Evolutionary conservation across 2,113 vertebrate species (phyloP).

Genomic region (Psittacus erithacus): DNA sequence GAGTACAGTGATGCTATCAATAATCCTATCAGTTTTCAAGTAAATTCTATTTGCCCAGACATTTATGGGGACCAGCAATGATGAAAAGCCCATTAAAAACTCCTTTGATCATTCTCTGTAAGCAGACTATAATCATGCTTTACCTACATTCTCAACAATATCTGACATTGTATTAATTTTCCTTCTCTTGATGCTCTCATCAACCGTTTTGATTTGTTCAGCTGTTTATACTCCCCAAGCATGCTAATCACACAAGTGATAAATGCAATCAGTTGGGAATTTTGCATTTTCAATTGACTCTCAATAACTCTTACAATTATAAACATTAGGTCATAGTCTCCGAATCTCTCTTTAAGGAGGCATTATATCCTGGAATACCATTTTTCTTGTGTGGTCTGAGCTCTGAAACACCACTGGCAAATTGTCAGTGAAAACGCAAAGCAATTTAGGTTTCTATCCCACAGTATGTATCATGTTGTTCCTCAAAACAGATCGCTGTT

Average conservation of each 20-base stretch:
- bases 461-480: neutral
- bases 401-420: slow-evolving; percentile 44
- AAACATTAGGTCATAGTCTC: slow-evolving; percentile 66
- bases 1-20: neutral
- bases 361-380: slow-evolving; percentile 36
- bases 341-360: slow-evolving; percentile 23
- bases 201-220: slow-evolving; percentile 8
- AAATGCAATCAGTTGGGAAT: slow-evolving; percentile 46
- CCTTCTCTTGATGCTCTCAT: neutral
- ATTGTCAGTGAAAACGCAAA: slow-evolving; percentile 8
- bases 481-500: neutral
- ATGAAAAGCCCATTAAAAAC: slow-evolving; percentile 26
- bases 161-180: neutral
- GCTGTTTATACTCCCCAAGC: slow-evolving; percentile 20
- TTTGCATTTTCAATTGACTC: slow-evolving; percentile 40
- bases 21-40: neutral
- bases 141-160: neutral
- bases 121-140: neutral
- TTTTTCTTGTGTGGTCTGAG: slow-evolving; percentile 55
- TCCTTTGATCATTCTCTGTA: slow-evolving; percentile 22
- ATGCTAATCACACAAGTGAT: slow-evolving; percentile 49
- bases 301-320: slow-evolving; percentile 37
- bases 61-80: neutral
- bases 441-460: slow-evolving; percentile 29
- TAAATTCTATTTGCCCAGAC: neutral